Percentiles rank a stretch among this genome's conserved stretches.
phyloP scores from a whole-genome alignment of 2,797 vertebrate genomes.

The Masticophis lateralis region DNA sequence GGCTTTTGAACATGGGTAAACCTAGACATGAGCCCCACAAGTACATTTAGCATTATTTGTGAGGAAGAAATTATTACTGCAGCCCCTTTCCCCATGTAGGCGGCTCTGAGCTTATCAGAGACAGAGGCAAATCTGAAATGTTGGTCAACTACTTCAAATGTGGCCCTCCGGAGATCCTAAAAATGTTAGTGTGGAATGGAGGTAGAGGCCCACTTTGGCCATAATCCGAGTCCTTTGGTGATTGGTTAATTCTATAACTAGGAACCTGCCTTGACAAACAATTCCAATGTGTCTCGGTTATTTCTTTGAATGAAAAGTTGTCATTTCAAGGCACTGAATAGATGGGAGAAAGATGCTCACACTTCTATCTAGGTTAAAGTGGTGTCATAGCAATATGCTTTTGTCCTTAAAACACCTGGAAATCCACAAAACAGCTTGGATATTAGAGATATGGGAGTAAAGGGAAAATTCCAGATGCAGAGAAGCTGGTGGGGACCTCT shows the following conservation, averaged over 20 bases:
- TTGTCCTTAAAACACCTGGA: not conserved
- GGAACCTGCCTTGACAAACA: not conserved
- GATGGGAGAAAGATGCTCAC: not conserved
- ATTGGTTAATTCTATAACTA: not conserved
- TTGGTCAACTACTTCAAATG: too few species aligned
- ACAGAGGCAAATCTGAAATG: too few species aligned
- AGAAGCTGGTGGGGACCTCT: not conserved
- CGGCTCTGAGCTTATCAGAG: not conserved
- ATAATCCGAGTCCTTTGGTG: not conserved
- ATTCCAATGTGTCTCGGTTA: not conserved
- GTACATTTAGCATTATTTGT: not conserved
- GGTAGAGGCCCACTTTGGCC: not conserved
- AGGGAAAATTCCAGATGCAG: not conserved
- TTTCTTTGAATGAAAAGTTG: not conserved
- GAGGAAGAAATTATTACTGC: not conserved
- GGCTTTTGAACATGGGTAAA: not conserved
- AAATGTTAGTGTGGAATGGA: not conserved
- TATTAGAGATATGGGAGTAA: not conserved
- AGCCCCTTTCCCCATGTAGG: too few species aligned
- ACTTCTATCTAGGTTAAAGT: not conserved
- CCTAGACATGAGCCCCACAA: not conserved
- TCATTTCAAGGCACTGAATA: not conserved
- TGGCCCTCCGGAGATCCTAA: not conserved
- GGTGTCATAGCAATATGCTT: not conserved
- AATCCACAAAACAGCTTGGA: not conserved